These are phyloP conservation scores for Meteorus sp. DNA, from an alignment of 1,140 invertebrate species.

Conservation along the genomic window DNA sequence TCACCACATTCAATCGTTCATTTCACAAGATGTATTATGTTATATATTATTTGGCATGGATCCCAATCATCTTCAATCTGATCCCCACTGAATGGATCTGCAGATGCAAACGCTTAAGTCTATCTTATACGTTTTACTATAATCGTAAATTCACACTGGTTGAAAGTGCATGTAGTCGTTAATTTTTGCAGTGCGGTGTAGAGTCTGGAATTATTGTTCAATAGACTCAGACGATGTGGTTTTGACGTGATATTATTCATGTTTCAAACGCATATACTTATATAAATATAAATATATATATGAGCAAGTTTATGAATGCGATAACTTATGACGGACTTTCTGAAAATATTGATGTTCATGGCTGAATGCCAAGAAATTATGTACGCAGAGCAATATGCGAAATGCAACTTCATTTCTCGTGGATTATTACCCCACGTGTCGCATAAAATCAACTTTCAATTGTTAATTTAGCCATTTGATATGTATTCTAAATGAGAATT, in stretches of 20 bases:
- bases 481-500: too few relatives aligned
- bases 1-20: conserved; percentile 3
- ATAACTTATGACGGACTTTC: conserved; percentile 41
- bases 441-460: conserved; percentile 1
- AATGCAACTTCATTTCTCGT: too few relatives aligned
- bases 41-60: conserved; percentile 19
- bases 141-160: conserved; percentile 22
- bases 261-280: too few relatives aligned
- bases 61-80: too few relatives aligned
- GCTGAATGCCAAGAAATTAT: conserved; percentile 39
- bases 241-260: too few relatives aligned
- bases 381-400: conserved; percentile 24
- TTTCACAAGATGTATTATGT: too few relatives aligned
- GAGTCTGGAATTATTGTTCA: too few relatives aligned
- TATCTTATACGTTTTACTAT: conserved; percentile 24
- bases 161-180: conserved; percentile 24
- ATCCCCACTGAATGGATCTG: neutral
- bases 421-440: conserved; percentile 8
- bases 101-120: conserved; percentile 8
- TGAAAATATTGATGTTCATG: conserved; percentile 43
- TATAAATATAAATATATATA: too few relatives aligned
- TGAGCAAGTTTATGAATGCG: too few relatives aligned
- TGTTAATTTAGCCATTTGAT: too few relatives aligned
- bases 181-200: too few relatives aligned
- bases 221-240: too few relatives aligned